Conservation (phyloP, 1,140 invertebrate genomes). For the Eueides isabella region DNA sequence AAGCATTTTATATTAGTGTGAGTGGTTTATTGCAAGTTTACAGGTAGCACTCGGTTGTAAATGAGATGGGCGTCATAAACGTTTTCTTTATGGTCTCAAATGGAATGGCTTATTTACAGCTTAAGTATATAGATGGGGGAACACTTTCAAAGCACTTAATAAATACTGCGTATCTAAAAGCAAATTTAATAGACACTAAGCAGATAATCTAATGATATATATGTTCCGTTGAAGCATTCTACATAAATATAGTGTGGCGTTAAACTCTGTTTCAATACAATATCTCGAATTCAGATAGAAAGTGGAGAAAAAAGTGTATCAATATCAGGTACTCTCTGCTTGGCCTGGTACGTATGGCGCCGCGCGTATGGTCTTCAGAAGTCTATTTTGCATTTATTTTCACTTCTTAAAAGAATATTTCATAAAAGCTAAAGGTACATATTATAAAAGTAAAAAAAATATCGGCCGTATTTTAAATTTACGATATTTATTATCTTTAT, state of each 20-base stretch:
- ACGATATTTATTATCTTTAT: not conserved
- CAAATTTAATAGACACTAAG: not conserved
- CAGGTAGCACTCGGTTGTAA: slow-evolving; percentile 36
- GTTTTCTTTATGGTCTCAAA: slow-evolving; percentile 43
- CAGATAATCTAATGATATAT: not conserved
- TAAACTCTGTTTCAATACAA: too few relatives aligned
- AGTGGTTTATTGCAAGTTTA: slow-evolving; percentile 19
- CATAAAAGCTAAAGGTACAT: not conserved
- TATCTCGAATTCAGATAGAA: too few relatives aligned
- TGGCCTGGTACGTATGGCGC: too few relatives aligned
- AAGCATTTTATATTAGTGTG: slow-evolving; percentile 17
- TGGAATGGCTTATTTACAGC: slow-evolving; percentile 42
- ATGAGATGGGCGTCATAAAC: slow-evolving; percentile 42
- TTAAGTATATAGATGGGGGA: slow-evolving; percentile 33
- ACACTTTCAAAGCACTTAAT: slow-evolving; percentile 15
- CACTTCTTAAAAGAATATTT: not conserved
- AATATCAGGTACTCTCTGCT: too few relatives aligned
- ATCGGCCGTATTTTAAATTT: not conserved
- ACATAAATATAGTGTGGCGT: too few relatives aligned
- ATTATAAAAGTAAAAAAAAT: not conserved
- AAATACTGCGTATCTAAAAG: not conserved
- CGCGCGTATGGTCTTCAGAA: not conserved
- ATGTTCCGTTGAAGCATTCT: too few relatives aligned
- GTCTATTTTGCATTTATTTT: slow-evolving; percentile 1
- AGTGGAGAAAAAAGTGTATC: too few relatives aligned